These are phyloP conservation scores for Pampusana beccarii DNA, from an alignment of 2,113 vertebrate genomes.

Conservation along the genomic window DNA sequence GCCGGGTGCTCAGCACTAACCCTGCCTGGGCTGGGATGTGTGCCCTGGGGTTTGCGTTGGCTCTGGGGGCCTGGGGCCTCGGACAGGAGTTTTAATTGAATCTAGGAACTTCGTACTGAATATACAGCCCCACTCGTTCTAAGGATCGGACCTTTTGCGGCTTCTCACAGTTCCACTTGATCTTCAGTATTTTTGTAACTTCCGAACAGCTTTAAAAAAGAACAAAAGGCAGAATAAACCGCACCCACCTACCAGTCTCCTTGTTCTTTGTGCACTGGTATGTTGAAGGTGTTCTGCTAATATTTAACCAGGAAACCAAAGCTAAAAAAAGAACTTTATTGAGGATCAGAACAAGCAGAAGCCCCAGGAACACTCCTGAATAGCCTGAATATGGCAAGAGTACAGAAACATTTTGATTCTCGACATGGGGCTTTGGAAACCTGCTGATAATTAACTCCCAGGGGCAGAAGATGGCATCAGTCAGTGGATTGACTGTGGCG, in stretches of 20 bases:
- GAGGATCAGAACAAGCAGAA: neutral
- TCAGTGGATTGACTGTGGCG: neutral
- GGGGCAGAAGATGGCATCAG: neutral
- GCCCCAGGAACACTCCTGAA: neutral
- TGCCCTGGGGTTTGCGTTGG: rapidly evolving
- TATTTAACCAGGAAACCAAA: conserved; percentile 10
- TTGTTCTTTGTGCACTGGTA: neutral
- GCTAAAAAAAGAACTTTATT: conserved; percentile 2
- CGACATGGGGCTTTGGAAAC: neutral
- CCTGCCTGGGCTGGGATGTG: rapidly evolving
- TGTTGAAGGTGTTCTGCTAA: neutral
- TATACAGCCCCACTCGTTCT: neutral
- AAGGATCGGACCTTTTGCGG: neutral
- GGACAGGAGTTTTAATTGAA: neutral
- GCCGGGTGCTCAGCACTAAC: neutral
- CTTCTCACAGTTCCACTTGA: neutral
- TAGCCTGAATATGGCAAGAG: neutral
- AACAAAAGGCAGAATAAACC: neutral
- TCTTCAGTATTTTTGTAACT: neutral
- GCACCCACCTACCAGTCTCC: neutral
- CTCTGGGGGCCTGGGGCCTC: neutral
- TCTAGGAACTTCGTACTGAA: neutral
- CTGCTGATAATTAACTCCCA: neutral
- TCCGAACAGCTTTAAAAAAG: neutral
- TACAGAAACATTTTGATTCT: neutral